phyloP scores from a whole-genome alignment of 2,888 invertebrate species.

The Lepidochrysops patricia region DNA sequence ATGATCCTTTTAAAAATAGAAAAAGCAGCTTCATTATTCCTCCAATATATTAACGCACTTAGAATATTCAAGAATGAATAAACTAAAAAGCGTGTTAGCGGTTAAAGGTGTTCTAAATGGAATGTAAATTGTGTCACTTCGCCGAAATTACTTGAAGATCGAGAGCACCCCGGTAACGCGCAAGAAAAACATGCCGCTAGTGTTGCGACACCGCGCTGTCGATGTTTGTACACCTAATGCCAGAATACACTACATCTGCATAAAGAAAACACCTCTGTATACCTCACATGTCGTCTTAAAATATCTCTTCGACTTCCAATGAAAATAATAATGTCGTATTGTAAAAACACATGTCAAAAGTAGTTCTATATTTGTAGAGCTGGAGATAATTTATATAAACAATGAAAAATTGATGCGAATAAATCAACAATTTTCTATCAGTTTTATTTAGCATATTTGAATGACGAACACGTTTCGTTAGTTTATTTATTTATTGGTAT shows the following conservation, averaged over 20 bases:
- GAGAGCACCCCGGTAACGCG: conserved; percentile 18
- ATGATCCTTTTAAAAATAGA: no score
- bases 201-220: neutral
- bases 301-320: neutral
- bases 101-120: conserved; percentile 11
- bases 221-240: neutral
- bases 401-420: neutral
- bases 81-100: no score
- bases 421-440: neutral
- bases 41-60: no score
- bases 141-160: conserved; percentile 13
- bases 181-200: conserved; percentile 19
- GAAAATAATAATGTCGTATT: neutral
- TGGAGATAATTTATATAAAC: neutral
- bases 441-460: neutral
- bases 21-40: no score
- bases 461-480: neutral
- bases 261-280: neutral
- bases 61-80: no score
- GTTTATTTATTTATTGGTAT: neutral
- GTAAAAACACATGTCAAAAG: no score
- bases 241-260: neutral
- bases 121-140: conserved; percentile 11
- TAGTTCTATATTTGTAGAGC: neutral
- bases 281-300: neutral